Evolutionary conservation across 2,888 invertebrate species (phyloP), one percentile per base, ranked within the genome.

Genomic region (Drymonia ruficornis): DNA sequence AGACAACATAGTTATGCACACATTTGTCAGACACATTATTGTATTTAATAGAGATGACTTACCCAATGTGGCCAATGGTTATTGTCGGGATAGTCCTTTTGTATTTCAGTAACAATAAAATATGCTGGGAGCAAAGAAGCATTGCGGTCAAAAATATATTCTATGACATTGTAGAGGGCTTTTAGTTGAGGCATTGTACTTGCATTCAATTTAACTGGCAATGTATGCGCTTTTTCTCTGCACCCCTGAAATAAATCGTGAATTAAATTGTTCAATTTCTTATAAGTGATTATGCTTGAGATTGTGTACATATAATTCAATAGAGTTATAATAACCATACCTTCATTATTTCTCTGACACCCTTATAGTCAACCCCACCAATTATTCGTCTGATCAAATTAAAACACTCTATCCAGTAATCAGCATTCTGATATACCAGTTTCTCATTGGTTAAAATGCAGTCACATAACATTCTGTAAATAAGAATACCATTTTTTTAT

Each of bases 351-450:
- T 98, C 98, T 67, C 98, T 91, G 0, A 98, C 98, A 15, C 98
- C 99, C 91, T 99, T 99, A 81, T 99, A 99, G 85, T 99, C 98
- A 1, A 99, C 98, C 55, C 97, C 96, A 40, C 96, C 96, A 73
- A 99, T 97, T 44, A 98, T 96, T 81, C 95, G 95, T 67, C 96
- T 94, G 52, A 99, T 96, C 5, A 99, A 91, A 67, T 94, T 94
- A 81, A 99, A 98, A 76, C 96, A 95, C 84, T 97, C 96, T 50
- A 97, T 95, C 98, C 99, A 99, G 86, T 97, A 98, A 65, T 96
- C 96, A 64, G 96, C 95, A 82, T 97, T 96, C 64, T 95, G 94
- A 79, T 96, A 96, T 5, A 94, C 93, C n/a, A 99, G 90, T 78
- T 96, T 96, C 53, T 98, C 98, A 82, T 96, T 96, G 16, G 94